Evolutionary conservation across 92 coral and sea anemone species (phyloP).

Genomic region (Paragorgia papillata): DNA sequence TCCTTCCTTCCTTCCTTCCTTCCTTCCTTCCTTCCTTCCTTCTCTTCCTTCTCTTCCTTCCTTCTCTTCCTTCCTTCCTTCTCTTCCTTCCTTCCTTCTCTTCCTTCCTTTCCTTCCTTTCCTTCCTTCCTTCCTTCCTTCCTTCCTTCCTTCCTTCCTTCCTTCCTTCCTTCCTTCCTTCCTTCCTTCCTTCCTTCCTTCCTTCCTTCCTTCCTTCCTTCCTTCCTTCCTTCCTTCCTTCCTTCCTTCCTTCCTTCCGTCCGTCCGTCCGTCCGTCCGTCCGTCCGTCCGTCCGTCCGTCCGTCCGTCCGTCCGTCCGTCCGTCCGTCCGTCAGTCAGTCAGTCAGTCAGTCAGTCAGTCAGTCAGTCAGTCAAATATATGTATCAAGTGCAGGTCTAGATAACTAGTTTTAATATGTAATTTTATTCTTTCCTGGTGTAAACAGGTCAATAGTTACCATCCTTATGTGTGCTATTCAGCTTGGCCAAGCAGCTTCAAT

Average conservation of each 20-base stretch:
- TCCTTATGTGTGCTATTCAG: slow-evolving; percentile 75
- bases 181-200: too few species aligned
- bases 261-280: too few species aligned
- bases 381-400: too few species aligned
- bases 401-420: not conserved
- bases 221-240: too few species aligned
- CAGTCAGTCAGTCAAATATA: too few species aligned
- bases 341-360: too few species aligned
- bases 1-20: not conserved
- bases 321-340: too few species aligned
- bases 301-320: too few species aligned
- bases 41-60: too few species aligned
- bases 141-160: not conserved
- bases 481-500: slow-evolving; percentile 78
- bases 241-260: too few species aligned
- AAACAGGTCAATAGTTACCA: slow-evolving; percentile 73
- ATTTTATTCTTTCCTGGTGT: not conserved
- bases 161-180: not conserved
- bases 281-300: too few species aligned
- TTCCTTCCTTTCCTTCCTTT: not conserved
- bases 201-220: too few species aligned
- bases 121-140: not conserved
- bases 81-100: slow-evolving; percentile 1
- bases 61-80: not conserved
- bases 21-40: not conserved